Conservation (phyloP, 2,797 vertebrate genomes). For the Harpagifer antarcticus region DNA sequence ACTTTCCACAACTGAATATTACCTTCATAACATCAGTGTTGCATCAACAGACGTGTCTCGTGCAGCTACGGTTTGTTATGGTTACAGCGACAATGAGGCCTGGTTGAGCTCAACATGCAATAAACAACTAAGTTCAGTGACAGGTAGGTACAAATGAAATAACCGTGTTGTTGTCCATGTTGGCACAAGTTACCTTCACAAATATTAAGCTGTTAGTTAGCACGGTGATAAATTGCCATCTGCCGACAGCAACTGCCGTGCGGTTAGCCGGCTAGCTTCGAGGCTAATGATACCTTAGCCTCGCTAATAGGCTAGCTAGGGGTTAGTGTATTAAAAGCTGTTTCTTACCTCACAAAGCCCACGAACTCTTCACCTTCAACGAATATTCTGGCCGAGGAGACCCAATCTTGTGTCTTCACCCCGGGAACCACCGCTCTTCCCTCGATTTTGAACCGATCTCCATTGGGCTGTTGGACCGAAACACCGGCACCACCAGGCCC, state of each 20-base stretch:
- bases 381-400: slow-evolving; percentile 90
- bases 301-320: slow-evolving; percentile 21
- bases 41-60: background rate
- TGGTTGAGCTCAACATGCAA: background rate
- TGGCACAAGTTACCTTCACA: background rate
- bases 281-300: slow-evolving; percentile 53
- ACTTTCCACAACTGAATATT: too few species aligned
- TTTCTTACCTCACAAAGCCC: slow-evolving; percentile 91
- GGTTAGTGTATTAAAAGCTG: fast-evolving
- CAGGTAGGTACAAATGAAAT: background rate
- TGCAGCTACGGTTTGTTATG: slow-evolving; percentile 40
- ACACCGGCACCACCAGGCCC: slow-evolving; percentile 77
- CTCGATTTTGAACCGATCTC: slow-evolving; percentile 94
- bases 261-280: slow-evolving; percentile 10
- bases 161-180: background rate
- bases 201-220: background rate
- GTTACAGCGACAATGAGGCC: slow-evolving; percentile 14
- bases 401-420: slow-evolving; percentile 94
- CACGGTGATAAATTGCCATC: background rate
- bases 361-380: slow-evolving; percentile 95
- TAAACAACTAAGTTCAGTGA: background rate
- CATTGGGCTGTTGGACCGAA: slow-evolving; percentile 65
- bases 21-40: too few species aligned
- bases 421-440: slow-evolving; percentile 93
- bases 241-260: slow-evolving; percentile 12